Evolutionary conservation across 2,113 vertebrate species (phyloP).

Genomic region (Tiliqua scincoides): DNA sequence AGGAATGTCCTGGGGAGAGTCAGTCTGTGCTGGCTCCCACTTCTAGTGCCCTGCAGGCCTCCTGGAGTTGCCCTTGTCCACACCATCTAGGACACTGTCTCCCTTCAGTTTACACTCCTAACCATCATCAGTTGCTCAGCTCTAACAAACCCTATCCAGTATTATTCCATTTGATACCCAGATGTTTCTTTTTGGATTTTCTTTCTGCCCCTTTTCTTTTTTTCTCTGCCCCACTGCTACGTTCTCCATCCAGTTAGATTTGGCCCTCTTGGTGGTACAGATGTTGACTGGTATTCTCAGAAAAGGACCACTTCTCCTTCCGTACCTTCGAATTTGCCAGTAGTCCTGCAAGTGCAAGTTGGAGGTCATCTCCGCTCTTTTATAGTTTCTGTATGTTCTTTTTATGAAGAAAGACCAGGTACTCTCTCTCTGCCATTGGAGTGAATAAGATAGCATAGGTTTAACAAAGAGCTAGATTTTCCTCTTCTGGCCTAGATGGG

Average conservation of each 20-base stretch:
- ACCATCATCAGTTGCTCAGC: neutral
- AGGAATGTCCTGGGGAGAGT: conserved; percentile 61
- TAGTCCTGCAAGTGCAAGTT: neutral
- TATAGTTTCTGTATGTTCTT: neutral
- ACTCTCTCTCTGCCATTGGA: neutral
- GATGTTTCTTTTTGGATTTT: neutral
- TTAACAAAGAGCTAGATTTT: neutral
- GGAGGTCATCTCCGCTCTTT: neutral
- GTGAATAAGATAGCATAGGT: neutral
- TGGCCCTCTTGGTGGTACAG: neutral
- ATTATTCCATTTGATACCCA: neutral
- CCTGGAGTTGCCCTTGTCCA: neutral
- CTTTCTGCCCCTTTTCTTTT: neutral
- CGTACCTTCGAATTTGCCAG: neutral
- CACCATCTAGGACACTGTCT: conserved; percentile 28
- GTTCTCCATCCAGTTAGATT: neutral
- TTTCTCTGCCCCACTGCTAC: neutral
- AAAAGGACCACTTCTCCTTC: neutral
- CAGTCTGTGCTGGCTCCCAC: conserved; percentile 24
- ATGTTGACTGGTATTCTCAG: neutral
- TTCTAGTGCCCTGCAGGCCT: conserved; percentile 7
- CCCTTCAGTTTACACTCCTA: neutral
- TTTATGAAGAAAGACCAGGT: neutral
- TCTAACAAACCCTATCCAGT: neutral
- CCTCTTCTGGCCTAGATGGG: neutral